Base-by-base conservation (phyloP, 2,888 invertebrate genomes). In the Tillus elongatus region DNA sequence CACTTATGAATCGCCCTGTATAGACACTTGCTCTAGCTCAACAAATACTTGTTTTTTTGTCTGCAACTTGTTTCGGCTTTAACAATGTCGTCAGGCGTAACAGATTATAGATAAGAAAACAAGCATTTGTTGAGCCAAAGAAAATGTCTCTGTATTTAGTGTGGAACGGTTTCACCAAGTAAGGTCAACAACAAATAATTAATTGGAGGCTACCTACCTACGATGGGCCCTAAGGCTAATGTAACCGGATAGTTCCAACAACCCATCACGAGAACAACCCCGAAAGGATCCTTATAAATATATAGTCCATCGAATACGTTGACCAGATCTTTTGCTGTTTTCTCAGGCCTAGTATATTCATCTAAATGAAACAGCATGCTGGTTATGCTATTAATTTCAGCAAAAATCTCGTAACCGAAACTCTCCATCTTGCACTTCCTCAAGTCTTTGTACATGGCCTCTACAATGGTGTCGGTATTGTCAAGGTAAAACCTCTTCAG, bases 171-270 rank as follows among this genome's bases (percentile, higher is more conserved):
- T n/a, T n/a, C n/a, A n/a, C n/a, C n/a, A n/a, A n/a, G n/a, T n/a
- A n/a, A n/a, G n/a, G n/a, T n/a, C n/a, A n/a, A n/a, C n/a, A n/a
- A n/a, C n/a, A n/a, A n/a, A n/a, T n/a, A n/a, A n/a, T n/a, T n/a
- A n/a, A n/a, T n/a, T n/a, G n/a, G n/a, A n/a, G n/a, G n/a, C n/a
- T 13, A 43, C 47, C 44, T 43, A 57, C 58, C 58, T 41, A 52
- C 70, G 49, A 90, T 66, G 0, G 95, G 95, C 39, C 79, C 65
- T 14, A 93, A 58, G 2, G 81, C 68, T 41, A 96, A 69, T 30
- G 29, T 28, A 14, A 96, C 58, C 0, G 97, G 97, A 69, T 96
- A 97, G 71, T 98, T 98, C 97, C 97, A 98, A 1, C 96, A 86
- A 0, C 92, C 89, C 44, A 90, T 80, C 1, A 89, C 71, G 2